A percentile compares a stretch with the other conserved stretches of the same genome.
phyloP scores from a whole-genome alignment of 2,113 vertebrate species.

The Istiophorus platypterus region DNA sequence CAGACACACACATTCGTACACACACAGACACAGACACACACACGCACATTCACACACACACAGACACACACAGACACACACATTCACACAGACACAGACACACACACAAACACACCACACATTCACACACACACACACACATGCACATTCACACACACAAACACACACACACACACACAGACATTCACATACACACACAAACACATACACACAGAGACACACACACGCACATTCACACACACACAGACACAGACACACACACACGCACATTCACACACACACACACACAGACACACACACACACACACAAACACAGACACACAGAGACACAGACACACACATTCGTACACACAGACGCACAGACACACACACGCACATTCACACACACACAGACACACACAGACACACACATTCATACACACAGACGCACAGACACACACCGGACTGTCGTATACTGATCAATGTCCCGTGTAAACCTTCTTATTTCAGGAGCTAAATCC shows the following conservation, averaged over 20 bases:
- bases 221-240: neutral
- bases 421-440: neutral
- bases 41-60: neutral
- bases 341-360: no score
- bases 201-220: neutral
- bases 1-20: slow-evolving; percentile 12
- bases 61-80: slow-evolving; percentile 3
- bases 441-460: neutral
- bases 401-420: neutral
- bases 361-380: no score
- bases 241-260: neutral
- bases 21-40: neutral
- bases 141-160: no score
- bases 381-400: neutral
- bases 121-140: slow-evolving; percentile 1
- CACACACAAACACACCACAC: neutral
- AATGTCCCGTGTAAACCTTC: neutral
- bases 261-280: neutral
- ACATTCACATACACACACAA: no score
- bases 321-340: neutral
- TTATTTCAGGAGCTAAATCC: no score
- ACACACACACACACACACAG: neutral
- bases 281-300: neutral
- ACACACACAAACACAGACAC: neutral
- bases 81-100: neutral